Evolutionary conservation across 2,797 vertebrate genomes (phyloP).

Genomic region (Dendrocincla tyrannina): DNA sequence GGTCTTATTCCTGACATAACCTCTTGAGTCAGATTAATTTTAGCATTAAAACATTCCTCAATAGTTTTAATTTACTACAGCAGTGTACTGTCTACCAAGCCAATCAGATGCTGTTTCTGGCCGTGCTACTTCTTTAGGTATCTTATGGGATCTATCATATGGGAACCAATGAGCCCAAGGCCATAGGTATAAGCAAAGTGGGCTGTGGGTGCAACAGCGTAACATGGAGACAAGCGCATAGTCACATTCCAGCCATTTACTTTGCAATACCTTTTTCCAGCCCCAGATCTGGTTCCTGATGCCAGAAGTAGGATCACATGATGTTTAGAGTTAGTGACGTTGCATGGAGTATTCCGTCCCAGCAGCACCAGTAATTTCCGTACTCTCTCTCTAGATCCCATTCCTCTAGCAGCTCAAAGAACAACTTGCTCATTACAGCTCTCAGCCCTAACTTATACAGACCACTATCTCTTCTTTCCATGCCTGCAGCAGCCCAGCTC

Average conservation of each 20-base stretch:
- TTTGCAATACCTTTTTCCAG: background rate
- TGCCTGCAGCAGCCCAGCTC: background rate
- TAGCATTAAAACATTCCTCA: background rate
- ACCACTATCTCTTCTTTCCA: background rate
- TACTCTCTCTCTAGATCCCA: background rate
- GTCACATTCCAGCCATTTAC: background rate
- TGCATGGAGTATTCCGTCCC: background rate
- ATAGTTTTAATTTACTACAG: background rate
- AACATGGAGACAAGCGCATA: background rate
- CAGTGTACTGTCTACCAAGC: background rate
- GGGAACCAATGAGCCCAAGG: background rate
- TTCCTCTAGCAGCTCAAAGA: background rate
- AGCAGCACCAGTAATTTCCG: background rate
- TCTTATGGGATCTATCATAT: background rate
- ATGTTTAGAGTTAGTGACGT: background rate
- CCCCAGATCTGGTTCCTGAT: background rate
- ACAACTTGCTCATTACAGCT: background rate
- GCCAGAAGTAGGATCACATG: background rate
- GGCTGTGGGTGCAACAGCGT: background rate
- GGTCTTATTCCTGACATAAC: background rate
- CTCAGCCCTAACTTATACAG: background rate
- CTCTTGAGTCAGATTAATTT: background rate
- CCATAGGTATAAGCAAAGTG: background rate
- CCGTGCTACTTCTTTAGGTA: background rate
- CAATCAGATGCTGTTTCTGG: background rate